phyloP scores from a whole-genome alignment of 2,797 vertebrate genomes.

The Lacerta viridis region DNA sequence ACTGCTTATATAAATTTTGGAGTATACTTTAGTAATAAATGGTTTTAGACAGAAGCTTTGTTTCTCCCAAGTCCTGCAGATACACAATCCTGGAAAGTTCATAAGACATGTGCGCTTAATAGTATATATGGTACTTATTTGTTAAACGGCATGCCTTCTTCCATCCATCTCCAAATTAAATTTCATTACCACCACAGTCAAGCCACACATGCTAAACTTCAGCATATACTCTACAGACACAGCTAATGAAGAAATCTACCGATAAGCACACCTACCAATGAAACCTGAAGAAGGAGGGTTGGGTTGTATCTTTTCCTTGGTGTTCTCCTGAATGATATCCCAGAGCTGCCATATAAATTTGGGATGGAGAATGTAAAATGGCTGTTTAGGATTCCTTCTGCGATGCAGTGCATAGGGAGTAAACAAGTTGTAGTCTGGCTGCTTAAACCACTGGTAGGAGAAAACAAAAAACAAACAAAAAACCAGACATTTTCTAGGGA shows the following conservation, averaged over 20 bases:
- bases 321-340: conserved; percentile 98
- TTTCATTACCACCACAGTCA: neutral
- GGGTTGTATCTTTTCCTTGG: conserved; percentile 95
- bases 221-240: neutral
- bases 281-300: conserved; percentile 99
- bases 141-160: neutral
- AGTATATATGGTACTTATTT: neutral
- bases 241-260: neutral
- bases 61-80: neutral
- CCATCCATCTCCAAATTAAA: neutral
- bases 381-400: conserved; percentile 88
- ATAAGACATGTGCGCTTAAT: neutral
- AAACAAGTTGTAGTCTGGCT: conserved; percentile 97
- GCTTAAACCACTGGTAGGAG: conserved; percentile 90
- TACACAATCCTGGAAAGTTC: neutral
- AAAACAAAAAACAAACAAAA: conserved; percentile 27
- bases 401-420: conserved; percentile 92
- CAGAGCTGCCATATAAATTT: conserved; percentile 97
- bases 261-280: conserved; percentile 86
- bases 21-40: neutral
- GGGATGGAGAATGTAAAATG: conserved; percentile 97
- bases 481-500: neutral
- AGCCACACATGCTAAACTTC: neutral
- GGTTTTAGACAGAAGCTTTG: neutral
- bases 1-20: neutral